Evolutionary conservation across 2,113 vertebrate species (phyloP), one percentile per base, ranked within the genome.

Genomic region (Elgaria multicarinata): DNA sequence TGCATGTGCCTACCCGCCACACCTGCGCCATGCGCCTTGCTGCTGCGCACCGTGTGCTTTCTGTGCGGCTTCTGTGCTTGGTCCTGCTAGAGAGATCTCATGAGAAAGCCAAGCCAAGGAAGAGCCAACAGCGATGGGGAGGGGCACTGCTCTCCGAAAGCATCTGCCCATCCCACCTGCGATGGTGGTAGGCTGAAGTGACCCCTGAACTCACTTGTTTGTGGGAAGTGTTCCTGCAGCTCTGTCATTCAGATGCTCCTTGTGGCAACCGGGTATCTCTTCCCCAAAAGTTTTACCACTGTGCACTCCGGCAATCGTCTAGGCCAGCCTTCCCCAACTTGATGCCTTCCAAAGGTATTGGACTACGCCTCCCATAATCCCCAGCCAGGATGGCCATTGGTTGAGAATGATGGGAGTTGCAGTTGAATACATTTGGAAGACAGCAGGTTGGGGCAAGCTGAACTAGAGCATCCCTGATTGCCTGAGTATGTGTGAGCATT

Each of bases 11-110:
- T 76, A 22, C 89, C 69, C 7, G 7, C 10, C 26, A 6, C 84
- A 2, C 84, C 55, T 72, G 36, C 58, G 58, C 13, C 36, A 10
- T 91, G 87, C 86, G 91, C 24, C 24, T 88, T 33, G 91, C 95
- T 95, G 94, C 64, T 71, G 64, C 39, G 13, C 92, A 94, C 96
- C 85, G 94, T 91, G 92, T 6, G 46, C 79, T 92, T 77, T 90
- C 90, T 26, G 26, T 58, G 58, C 31, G 6, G 50, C 78, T 62
- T 33, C 62, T 20, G n/a, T 39, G 20, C 9, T 16, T 55, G 55
- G 85, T 8, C 72, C 39, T 33, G 74, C 64, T 10, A 1, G 66
- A 1, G 10, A 20, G 39, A n/a, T 55, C 50, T 6, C 31, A 3
- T 33, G 31, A 10, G n/a, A 14, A n/a, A 4, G n/a, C 33, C 46